phyloP scores from a whole-genome alignment of 1,140 invertebrate species.

The Halictus rubicundus region DNA sequence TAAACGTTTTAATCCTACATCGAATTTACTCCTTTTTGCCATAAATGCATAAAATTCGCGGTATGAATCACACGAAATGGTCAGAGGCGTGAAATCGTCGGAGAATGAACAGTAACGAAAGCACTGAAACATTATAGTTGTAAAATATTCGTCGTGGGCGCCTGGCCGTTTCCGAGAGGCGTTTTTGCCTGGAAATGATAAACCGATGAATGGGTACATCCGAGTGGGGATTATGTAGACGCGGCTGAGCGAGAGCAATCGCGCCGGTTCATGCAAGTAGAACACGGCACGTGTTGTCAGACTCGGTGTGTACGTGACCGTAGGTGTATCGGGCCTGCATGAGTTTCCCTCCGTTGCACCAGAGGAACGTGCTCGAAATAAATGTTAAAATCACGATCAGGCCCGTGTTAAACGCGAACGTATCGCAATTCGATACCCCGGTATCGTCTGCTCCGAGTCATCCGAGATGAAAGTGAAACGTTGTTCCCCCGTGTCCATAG shows the following conservation, averaged over 20 bases:
- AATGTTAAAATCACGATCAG: constrained; percentile 51
- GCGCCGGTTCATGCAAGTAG: constrained; percentile 70
- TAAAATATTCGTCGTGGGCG: no score
- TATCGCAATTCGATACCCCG: constrained; percentile 45
- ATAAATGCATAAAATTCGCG: no score
- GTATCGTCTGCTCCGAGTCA: constrained; percentile 17
- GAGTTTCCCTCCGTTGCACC: constrained; percentile 49
- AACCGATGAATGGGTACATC: constrained; percentile 1
- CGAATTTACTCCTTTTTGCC: no score
- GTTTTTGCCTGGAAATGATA: not conserved
- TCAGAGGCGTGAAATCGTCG: no score
- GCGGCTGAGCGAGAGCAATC: constrained; percentile 56
- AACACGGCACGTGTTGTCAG: constrained; percentile 72
- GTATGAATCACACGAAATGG: no score
- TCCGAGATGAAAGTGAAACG: constrained; percentile 15
- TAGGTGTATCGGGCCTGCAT: constrained; percentile 13
- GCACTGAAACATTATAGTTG: no score
- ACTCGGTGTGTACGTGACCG: constrained; percentile 34
- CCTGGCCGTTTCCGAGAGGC: not conserved
- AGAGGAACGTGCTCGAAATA: constrained; percentile 55
- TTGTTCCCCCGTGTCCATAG: not conserved
- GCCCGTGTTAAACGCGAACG: constrained; percentile 43
- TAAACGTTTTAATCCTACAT: no score
- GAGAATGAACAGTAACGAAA: no score
- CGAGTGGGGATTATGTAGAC: constrained; percentile 26